Base-by-base conservation (phyloP, 2,113 vertebrate genomes). In the Triplophysa dalaica region DNA sequence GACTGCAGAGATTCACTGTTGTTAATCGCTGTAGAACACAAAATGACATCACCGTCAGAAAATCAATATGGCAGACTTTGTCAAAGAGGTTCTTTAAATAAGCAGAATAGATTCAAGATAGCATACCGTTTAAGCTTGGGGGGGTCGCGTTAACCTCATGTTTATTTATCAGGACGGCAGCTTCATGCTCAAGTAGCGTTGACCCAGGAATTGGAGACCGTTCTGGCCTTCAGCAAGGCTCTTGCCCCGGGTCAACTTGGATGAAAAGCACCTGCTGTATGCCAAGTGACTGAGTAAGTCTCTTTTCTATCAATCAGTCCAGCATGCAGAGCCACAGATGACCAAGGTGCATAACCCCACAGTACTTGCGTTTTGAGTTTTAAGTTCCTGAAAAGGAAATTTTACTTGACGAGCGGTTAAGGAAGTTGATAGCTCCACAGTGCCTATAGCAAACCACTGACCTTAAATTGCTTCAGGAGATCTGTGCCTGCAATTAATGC, bases 211-310 rank as follows among this genome's bases (percentile, higher is more conserved):
- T n/a, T 60, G 41, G 70, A 74, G 38, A 24, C 38, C 58, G 14
- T 45, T 74, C n/a, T 74, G 72, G 33, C 72, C 72, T 74, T 72
- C 69, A 72, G 69, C 69, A 8, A 56, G 26, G 69, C 69, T 26
- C 52, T 72, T 72, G 69, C 50, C 69, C 69, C 38, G 56, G 72
- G 72, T 74, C 56, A 74, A 21, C 45, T n/a, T 26, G 72, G 38
- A 74, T 74, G 72, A 74, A 74, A 60, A 74, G 72, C 16, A 8
- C 13, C 72, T 62, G 72, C 72, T 74, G 19, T 74, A 62, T 74
- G 54, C 38, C 72, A 61, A 74, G 72, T 62, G 72, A 61, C 72
- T 61, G 72, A 61, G 12, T 45, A 60, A 45, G 33, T 38, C 41
- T 22, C 38, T 43, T 4, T 74, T 74, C 13, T 21, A 74, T 74